Evolutionary conservation across 2,888 invertebrate genomes (phyloP).

Genomic region (Ectobius pallidus): DNA sequence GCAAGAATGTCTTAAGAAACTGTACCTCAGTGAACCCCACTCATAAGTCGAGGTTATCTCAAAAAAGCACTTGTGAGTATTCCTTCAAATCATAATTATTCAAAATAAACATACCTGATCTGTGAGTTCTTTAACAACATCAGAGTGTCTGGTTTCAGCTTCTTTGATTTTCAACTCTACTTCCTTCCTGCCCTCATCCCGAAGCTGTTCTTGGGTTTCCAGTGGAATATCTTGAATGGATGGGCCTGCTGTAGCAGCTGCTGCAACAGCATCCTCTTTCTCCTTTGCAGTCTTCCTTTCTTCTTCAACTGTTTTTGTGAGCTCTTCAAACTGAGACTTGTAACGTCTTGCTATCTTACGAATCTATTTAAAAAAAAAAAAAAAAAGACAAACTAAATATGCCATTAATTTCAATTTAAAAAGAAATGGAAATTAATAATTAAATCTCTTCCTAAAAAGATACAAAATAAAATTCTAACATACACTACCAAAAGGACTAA

Average conservation of each 20-base stretch:
- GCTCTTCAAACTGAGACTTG: slow-evolving; percentile 82
- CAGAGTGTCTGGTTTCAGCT: slow-evolving; percentile 56
- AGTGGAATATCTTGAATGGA: slow-evolving; percentile 39
- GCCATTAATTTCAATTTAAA: too few species aligned
- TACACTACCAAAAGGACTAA: too few species aligned
- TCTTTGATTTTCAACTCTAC: slow-evolving; percentile 53
- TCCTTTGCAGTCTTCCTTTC: slow-evolving; percentile 65
- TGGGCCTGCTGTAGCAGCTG: slow-evolving; percentile 41
- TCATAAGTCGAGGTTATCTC: too few species aligned
- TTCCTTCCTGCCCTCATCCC: slow-evolving; percentile 58
- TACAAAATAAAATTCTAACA: too few species aligned
- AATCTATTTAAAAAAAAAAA: slow-evolving; percentile 56
- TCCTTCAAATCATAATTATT: too few species aligned
- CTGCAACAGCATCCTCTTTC: slow-evolving; percentile 51
- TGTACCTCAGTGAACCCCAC: too few species aligned
- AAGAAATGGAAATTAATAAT: too few species aligned
- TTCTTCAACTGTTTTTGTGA: slow-evolving; percentile 69
- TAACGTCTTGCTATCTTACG: slow-evolving; percentile 93
- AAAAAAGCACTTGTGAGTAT: too few species aligned
- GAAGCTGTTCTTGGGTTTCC: slow-evolving; percentile 56
- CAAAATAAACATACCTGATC: slow-evolving; percentile 54
- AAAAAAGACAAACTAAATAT: too few species aligned
- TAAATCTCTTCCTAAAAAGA: too few species aligned
- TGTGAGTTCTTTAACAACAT: slow-evolving; percentile 57
- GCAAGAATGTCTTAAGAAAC: too few species aligned